Conservation (phyloP, 1,140 invertebrate species). For the Babylonia areolata region DNA sequence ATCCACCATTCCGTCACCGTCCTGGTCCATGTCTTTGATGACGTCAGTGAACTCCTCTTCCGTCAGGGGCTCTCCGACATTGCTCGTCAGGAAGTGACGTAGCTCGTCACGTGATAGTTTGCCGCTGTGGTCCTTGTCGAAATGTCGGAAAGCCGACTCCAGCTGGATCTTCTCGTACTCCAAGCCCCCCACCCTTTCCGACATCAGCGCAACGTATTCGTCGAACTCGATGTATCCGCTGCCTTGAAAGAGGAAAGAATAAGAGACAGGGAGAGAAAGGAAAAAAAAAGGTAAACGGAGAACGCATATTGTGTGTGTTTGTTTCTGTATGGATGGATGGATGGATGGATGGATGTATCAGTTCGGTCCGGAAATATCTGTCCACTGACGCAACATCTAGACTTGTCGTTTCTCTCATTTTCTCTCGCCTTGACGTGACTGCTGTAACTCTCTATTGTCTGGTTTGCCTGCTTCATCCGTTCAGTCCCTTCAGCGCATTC, state of each 20-base stretch:
- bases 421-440: too few species aligned
- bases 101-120: conserved; percentile 27
- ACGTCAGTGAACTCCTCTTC: conserved; percentile 16
- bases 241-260: not conserved
- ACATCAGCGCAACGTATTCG: conserved; percentile 16
- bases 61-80: not conserved
- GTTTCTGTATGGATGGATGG: too few species aligned
- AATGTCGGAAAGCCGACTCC: conserved; percentile 9
- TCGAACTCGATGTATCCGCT: conserved; percentile 13
- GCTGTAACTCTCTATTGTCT: too few species aligned
- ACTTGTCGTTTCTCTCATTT: too few species aligned
- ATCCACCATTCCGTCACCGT: not conserved
- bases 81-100: not conserved
- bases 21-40: conserved; percentile 19
- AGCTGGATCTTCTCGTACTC: not conserved
- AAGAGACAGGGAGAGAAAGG: too few species aligned
- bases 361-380: too few species aligned
- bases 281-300: too few species aligned
- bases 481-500: too few species aligned
- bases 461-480: too few species aligned
- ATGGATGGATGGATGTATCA: too few species aligned
- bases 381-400: too few species aligned
- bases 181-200: not conserved
- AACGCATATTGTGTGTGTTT: too few species aligned
- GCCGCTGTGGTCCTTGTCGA: conserved; percentile 21